These are phyloP conservation scores for Trissolcus basalis DNA, from an alignment of 1,140 invertebrate genomes.

Conservation along the genomic window DNA sequence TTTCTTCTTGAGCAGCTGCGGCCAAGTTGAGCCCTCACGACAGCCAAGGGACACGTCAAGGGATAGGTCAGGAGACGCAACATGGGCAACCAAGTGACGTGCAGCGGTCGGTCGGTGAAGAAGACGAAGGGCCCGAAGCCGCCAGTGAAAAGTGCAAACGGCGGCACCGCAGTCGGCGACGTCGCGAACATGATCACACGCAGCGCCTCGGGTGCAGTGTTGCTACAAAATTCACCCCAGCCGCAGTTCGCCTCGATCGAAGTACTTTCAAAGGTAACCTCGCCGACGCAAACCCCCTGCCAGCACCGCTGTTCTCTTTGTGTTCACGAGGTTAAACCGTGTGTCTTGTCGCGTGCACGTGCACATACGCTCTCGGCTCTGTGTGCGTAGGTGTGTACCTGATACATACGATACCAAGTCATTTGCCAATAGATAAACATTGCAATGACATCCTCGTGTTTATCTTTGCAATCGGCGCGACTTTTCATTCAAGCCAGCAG, in stretches of 20 bases:
- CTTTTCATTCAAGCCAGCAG: no score
- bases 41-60: neutral
- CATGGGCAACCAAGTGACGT: slow-evolving; percentile 67
- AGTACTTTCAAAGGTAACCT: slow-evolving; percentile 81
- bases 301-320: no score
- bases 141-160: slow-evolving; percentile 25
- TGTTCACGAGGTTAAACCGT: no score
- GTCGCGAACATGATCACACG: slow-evolving; percentile 75
- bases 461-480: no score
- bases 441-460: no score
- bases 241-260: slow-evolving; percentile 82
- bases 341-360: neutral
- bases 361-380: neutral
- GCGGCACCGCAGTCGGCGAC: slow-evolving; percentile 44
- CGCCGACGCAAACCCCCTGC: no score
- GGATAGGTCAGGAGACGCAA: neutral
- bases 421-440: neutral
- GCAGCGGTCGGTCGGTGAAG: slow-evolving; percentile 39
- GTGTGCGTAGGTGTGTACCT: slow-evolving; percentile 1
- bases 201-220: slow-evolving; percentile 79
- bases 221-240: slow-evolving; percentile 76
- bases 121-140: slow-evolving; percentile 38
- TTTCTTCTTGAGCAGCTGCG: neutral
- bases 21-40: neutral
- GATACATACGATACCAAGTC: neutral